Base-by-base conservation (phyloP, 2,113 vertebrate species). In the Cyanoliseus patagonus region DNA sequence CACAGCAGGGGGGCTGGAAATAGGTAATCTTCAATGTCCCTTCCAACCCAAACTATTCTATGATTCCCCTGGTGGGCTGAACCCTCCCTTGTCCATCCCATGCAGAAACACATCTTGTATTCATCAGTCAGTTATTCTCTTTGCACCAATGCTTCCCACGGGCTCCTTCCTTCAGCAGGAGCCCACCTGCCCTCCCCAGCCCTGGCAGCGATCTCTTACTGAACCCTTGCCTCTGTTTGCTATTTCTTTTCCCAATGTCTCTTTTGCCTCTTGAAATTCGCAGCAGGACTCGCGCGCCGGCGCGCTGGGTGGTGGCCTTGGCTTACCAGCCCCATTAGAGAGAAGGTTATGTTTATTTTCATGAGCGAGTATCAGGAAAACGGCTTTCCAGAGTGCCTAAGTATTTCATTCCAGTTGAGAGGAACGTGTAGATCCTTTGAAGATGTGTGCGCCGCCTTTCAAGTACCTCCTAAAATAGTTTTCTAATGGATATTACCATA, bases 261-360 rank as follows among this genome's bases (percentile, higher is more conserved):
- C 81, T 77, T 86, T 83, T 64, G 19, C 33, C 77, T 87, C 84
- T 91, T 86, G 84, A 88, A 94, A 93, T 46, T 77, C 64, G 5
- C 87, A 94, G 86, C 8, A 0, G 67, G 88, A 61, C 62, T 75
- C 1, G 0, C 1, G 0, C 3, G 0, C 83, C 62, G n/a, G 28
- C 64, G 18, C 0, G 0, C 78, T 57, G 61, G 44, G 49, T 28
- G 51, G 75, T 62, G 70, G 70, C 17, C 70, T 79, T 41, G 66
- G 33, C 55, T 92, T 35, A 22, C 41, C 24, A 30, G 37, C 47
- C 75, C 46, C n/a, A 37, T 73, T 64, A 35, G 70, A 76, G 92
- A 88, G 55, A 62, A 12, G n/a, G 44, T 78, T 67, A 33, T 92
- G 49, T 80, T 89, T 91, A 89, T 95, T 95, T 96, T 92, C 49